These are phyloP conservation scores for Melinaea menophilus DNA, from an alignment of 2,888 invertebrate species.

Conservation along the genomic window DNA sequence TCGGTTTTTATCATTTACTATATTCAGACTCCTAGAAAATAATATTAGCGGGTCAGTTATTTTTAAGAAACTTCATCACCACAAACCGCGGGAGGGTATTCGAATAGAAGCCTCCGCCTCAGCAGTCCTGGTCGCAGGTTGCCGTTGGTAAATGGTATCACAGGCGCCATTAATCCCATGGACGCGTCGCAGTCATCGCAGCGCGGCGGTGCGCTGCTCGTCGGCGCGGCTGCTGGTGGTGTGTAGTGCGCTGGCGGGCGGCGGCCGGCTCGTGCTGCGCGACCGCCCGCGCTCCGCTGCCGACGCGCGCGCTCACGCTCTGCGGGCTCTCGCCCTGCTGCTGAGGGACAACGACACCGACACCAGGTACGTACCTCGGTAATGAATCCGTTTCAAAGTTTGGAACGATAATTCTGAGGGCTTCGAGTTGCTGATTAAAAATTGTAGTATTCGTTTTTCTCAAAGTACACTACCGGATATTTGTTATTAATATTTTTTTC, in stretches of 20 bases:
- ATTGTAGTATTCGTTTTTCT: too few species aligned
- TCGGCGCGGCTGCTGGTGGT: constrained; percentile 81
- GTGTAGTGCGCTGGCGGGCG: constrained; percentile 80
- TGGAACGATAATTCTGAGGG: too few species aligned
- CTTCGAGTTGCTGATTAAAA: too few species aligned
- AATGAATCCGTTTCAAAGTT: too few species aligned
- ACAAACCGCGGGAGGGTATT: too few species aligned
- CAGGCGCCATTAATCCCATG: background rate
- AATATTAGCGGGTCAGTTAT: background rate
- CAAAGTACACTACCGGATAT: too few species aligned
- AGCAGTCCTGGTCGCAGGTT: too few species aligned
- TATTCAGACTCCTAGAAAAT: background rate
- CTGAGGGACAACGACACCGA: constrained; percentile 75
- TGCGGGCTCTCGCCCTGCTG: constrained; percentile 68
- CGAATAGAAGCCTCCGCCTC: too few species aligned
- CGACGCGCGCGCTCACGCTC: constrained; percentile 64
- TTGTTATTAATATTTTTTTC: too few species aligned
- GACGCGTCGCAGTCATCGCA: constrained; percentile 76
- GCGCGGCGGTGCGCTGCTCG: constrained; percentile 81
- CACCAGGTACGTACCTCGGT: constrained; percentile 53
- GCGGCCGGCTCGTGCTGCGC: constrained; percentile 76
- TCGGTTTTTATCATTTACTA: constrained; percentile 26
- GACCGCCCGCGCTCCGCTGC: constrained; percentile 68
- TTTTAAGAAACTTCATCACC: too few species aligned
- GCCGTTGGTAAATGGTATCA: too few species aligned